Percentiles rank a stretch among this genome's conserved stretches.
phyloP scores from a whole-genome alignment of 1,140 invertebrate species.

The Aplysia californica region DNA sequence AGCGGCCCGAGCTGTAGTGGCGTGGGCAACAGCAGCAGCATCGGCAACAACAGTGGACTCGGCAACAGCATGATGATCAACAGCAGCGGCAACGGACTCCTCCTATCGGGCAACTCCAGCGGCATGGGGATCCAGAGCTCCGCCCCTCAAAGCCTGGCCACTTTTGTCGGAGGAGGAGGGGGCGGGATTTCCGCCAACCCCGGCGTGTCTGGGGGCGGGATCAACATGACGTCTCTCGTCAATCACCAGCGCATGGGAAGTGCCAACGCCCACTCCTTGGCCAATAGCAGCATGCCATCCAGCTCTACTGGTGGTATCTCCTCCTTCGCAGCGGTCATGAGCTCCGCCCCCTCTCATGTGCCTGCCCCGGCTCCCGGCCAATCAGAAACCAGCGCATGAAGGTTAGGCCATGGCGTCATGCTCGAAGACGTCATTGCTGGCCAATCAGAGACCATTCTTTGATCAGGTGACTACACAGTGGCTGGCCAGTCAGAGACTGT shows the following conservation, averaged over 20 bases:
- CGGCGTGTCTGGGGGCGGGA: slow-evolving; percentile 1
- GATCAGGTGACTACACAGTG: not conserved
- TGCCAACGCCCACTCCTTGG: not conserved
- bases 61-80: too few relatives aligned
- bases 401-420: slow-evolving; percentile 18
- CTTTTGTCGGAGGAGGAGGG: not conserved
- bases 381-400: slow-evolving; percentile 21
- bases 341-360: not conserved
- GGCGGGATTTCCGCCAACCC: not conserved
- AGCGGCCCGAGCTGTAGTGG: not conserved
- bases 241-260: not conserved
- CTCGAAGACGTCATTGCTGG: slow-evolving; percentile 29
- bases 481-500: not conserved
- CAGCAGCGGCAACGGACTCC: not conserved
- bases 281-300: not conserved
- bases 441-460: slow-evolving; percentile 30
- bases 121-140: not conserved
- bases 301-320: not conserved
- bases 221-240: slow-evolving; percentile 4
- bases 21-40: not conserved
- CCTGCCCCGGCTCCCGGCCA: not conserved
- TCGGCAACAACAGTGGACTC: not conserved
- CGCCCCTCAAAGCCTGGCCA: not conserved
- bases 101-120: not conserved
- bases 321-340: not conserved